Conservation (phyloP, 2,888 invertebrate genomes). For the Eutolmus rufibarbis region DNA sequence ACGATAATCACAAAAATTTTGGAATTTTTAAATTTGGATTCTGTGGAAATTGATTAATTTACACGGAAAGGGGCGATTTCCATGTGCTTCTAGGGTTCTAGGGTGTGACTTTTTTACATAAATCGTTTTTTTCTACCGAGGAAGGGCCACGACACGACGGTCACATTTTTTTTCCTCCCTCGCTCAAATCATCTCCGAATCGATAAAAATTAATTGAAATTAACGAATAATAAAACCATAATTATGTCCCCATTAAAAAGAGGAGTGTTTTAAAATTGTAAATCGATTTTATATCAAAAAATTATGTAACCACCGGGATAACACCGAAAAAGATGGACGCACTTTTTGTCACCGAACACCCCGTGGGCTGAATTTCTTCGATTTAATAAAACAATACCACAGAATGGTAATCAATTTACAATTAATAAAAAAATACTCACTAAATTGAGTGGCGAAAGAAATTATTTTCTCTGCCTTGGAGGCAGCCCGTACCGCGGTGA, state of each 20-base stretch:
- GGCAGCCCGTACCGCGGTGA: conserved; percentile 55
- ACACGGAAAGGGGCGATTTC: background rate
- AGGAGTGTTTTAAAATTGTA: background rate
- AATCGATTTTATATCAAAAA: background rate
- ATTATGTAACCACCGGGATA: conserved; percentile 1
- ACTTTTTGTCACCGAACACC: background rate
- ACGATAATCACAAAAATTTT: background rate
- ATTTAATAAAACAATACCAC: background rate
- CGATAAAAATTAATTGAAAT: background rate
- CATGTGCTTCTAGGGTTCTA: background rate
- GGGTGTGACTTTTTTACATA: background rate
- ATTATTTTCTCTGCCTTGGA: conserved; percentile 56
- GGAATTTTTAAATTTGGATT: background rate
- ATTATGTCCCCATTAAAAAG: too few relatives aligned
- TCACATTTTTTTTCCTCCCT: background rate
- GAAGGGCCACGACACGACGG: background rate
- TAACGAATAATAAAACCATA: background rate
- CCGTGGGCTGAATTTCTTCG: background rate
- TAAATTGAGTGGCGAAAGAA: conserved; percentile 54
- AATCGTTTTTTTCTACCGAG: too few relatives aligned
- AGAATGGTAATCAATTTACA: background rate
- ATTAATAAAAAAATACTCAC: conserved; percentile 51
- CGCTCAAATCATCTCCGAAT: background rate
- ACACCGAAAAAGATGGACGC: background rate
- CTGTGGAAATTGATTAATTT: too few relatives aligned